Conservation (phyloP, 2,797 vertebrate species). For the Rachycentron canadum region DNA sequence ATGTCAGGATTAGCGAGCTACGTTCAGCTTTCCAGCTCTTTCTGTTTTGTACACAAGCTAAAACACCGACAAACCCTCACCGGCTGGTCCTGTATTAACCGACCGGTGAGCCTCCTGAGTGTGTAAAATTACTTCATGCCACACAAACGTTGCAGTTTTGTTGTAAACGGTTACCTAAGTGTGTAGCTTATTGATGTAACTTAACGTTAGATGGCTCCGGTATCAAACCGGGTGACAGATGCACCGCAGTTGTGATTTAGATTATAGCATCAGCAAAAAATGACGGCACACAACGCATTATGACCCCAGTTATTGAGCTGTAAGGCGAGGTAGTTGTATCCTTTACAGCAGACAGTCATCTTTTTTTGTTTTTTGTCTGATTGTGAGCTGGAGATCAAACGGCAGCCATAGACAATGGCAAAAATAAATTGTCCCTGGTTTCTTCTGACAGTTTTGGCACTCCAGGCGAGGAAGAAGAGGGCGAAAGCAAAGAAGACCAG, state of each 20-base stretch:
- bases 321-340: not conserved
- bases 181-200: slow-evolving; percentile 48
- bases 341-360: not conserved
- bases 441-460: slow-evolving; percentile 84
- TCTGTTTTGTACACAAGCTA: slow-evolving; percentile 6
- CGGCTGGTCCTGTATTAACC: not conserved
- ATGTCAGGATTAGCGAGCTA: slow-evolving; percentile 74
- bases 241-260: slow-evolving; percentile 10
- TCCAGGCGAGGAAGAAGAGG: slow-evolving; percentile 89
- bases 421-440: slow-evolving; percentile 35
- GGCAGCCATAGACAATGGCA: slow-evolving; percentile 35
- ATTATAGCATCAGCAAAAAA: not conserved
- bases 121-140: slow-evolving; percentile 5
- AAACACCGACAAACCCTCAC: slow-evolving; percentile 5
- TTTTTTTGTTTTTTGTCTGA: slow-evolving; percentile 4
- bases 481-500: slow-evolving; percentile 86
- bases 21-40: slow-evolving; percentile 37
- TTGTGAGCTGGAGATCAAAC: slow-evolving; percentile 40
- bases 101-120: not conserved
- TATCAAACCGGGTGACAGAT: slow-evolving; percentile 26
- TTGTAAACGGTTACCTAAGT: slow-evolving; percentile 23
- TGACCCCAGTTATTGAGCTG: not conserved
- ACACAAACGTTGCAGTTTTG: not conserved
- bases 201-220: slow-evolving; percentile 25
- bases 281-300: not conserved